Evolutionary conservation across 2,888 invertebrate species (phyloP).

Genomic region (Ennomos erosarius): DNA sequence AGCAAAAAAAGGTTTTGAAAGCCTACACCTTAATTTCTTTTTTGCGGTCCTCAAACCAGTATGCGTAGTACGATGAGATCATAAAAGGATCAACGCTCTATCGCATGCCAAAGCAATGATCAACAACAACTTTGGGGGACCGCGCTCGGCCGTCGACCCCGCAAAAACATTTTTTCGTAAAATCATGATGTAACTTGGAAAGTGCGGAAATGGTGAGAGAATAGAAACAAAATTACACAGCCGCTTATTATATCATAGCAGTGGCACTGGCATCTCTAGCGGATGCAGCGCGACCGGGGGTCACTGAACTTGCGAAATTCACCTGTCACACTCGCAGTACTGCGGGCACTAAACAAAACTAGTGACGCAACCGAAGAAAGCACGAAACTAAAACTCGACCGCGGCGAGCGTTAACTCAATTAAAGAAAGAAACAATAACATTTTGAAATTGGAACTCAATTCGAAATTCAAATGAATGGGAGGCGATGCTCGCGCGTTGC

Average conservation of each 20-base stretch:
- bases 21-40: slow-evolving; percentile 45
- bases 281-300: slow-evolving; percentile 68
- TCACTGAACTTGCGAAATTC: slow-evolving; percentile 82
- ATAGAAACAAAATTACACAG: slow-evolving; percentile 63
- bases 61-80: slow-evolving; percentile 74
- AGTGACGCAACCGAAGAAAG: slow-evolving; percentile 72
- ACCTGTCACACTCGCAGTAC: slow-evolving; percentile 70
- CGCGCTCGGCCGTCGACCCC: slow-evolving; percentile 71
- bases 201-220: slow-evolving; percentile 80
- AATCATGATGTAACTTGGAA: slow-evolving; percentile 79
- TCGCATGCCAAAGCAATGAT: slow-evolving; percentile 74
- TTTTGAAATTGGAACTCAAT: slow-evolving; percentile 64
- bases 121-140: slow-evolving; percentile 64
- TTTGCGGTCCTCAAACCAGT: slow-evolving; percentile 44
- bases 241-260: slow-evolving; percentile 73
- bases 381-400: slow-evolving; percentile 52
- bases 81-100: slow-evolving; percentile 80
- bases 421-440: slow-evolving; percentile 56
- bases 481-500: slow-evolving; percentile 61
- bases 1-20: slow-evolving; percentile 40
- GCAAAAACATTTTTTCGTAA: slow-evolving; percentile 60
- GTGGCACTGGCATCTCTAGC: slow-evolving; percentile 67
- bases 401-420: slow-evolving; percentile 45
- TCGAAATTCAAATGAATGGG: slow-evolving; percentile 61
- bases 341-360: slow-evolving; percentile 61